Conservation (phyloP, 2,888 invertebrate species). For the Hirtodrosophila confusa region DNA sequence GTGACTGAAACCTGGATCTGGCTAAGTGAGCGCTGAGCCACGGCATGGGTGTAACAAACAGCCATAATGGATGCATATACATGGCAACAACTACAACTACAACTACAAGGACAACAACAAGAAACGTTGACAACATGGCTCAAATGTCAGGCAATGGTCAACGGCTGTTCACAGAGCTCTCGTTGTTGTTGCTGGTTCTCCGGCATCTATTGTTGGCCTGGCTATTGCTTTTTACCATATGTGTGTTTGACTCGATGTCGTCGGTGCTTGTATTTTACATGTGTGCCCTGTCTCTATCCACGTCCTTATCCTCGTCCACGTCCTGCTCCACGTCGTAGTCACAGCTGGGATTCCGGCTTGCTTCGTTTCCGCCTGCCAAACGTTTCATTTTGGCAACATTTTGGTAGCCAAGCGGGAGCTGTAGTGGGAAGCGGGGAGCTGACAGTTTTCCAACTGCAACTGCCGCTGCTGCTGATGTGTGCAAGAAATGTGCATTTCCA, state of each 20-base stretch:
- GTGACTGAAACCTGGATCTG: slow-evolving; percentile 3
- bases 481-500: slow-evolving; percentile 23
- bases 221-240: slow-evolving; percentile 43
- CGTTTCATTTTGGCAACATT: slow-evolving; percentile 43
- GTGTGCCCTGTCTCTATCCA: slow-evolving; percentile 39
- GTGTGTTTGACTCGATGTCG: slow-evolving; percentile 50
- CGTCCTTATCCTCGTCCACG: slow-evolving; percentile 11
- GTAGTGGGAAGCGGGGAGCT: neutral
- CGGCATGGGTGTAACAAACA: slow-evolving; percentile 58
- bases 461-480: slow-evolving; percentile 16
- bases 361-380: slow-evolving; percentile 56
- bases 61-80: slow-evolving; percentile 72
- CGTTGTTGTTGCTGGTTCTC: slow-evolving; percentile 17
- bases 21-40: slow-evolving; percentile 31
- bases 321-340: slow-evolving; percentile 17
- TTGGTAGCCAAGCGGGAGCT: neutral
- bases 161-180: slow-evolving; percentile 54
- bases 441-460: slow-evolving; percentile 2
- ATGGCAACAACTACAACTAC: slow-evolving; percentile 53
- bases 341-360: slow-evolving; percentile 51
- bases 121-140: slow-evolving; percentile 78
- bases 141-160: slow-evolving; percentile 79
- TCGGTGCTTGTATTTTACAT: slow-evolving; percentile 55
- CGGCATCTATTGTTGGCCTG: slow-evolving; percentile 45
- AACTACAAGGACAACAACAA: slow-evolving; percentile 40